Evolutionary conservation across 2,888 invertebrate genomes (phyloP).

Genomic region (Allolobophora icterica): DNA sequence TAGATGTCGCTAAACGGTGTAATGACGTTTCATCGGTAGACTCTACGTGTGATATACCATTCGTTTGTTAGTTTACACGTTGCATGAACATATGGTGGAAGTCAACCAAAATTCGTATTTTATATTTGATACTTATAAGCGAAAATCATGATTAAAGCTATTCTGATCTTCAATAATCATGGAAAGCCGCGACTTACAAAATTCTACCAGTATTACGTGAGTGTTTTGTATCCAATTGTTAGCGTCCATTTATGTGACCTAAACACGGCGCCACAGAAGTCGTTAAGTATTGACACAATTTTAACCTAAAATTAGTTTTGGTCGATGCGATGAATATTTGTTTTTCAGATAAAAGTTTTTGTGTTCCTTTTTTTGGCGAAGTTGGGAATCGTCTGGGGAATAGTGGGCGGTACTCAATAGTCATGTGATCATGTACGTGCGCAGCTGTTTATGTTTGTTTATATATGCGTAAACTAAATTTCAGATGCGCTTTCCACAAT

Average conservation of each 20-base stretch:
- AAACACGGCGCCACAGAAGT: neutral
- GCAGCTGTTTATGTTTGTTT: neutral
- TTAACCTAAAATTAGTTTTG: neutral
- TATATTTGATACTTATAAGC: neutral
- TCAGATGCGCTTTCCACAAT: neutral
- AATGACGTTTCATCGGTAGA: neutral
- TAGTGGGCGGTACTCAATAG: neutral
- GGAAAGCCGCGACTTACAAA: conserved; percentile 95
- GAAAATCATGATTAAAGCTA: conserved; percentile 90
- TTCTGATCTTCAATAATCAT: conserved; percentile 98
- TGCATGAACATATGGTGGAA: neutral
- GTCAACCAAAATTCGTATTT: neutral
- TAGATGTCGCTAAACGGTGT: neutral
- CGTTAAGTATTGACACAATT: neutral
- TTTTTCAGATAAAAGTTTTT: neutral
- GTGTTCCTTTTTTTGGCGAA: neutral
- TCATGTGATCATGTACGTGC: neutral
- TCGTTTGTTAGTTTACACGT: neutral
- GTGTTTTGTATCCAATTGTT: conserved; percentile 6
- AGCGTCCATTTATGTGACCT: neutral
- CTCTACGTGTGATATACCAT: neutral
- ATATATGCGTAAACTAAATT: neutral
- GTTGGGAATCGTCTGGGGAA: neutral
- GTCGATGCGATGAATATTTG: neutral
- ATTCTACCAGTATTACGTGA: conserved; percentile 96